phyloP scores from a whole-genome alignment of 2,113 vertebrate genomes.

The Oceanodroma tethys region DNA sequence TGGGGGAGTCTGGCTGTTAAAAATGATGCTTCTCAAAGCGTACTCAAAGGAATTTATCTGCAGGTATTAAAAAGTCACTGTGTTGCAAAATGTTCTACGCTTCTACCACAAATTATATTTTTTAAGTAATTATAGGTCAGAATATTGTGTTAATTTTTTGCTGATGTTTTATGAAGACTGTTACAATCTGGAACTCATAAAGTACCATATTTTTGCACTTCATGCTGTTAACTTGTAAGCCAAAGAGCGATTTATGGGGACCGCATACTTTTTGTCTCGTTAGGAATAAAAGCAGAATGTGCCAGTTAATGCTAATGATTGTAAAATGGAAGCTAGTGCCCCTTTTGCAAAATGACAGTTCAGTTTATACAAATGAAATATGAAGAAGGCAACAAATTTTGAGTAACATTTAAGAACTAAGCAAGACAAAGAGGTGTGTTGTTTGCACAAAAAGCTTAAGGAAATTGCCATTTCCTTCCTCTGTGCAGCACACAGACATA shows the following conservation, averaged over 20 bases:
- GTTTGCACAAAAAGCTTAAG: constrained; percentile 5
- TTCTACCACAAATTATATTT: background rate
- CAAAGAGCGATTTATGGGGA: background rate
- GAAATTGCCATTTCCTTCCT: constrained; percentile 7
- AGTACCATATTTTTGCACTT: background rate
- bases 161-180: background rate
- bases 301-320: background rate
- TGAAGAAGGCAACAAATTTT: background rate
- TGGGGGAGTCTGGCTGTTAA: background rate
- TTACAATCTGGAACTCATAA: background rate
- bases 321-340: background rate
- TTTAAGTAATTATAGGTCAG: background rate
- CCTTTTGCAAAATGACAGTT: background rate
- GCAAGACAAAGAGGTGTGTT: background rate
- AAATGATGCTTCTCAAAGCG: background rate
- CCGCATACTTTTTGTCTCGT: background rate
- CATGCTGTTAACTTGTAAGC: background rate
- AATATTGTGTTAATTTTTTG: background rate
- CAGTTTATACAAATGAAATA: background rate
- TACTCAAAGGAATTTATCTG: background rate
- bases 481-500: background rate
- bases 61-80: background rate
- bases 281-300: background rate
- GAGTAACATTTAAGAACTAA: background rate
- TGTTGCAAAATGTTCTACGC: background rate